Base-by-base conservation (phyloP, 2,888 invertebrate genomes). In the Nudaria mundana region DNA sequence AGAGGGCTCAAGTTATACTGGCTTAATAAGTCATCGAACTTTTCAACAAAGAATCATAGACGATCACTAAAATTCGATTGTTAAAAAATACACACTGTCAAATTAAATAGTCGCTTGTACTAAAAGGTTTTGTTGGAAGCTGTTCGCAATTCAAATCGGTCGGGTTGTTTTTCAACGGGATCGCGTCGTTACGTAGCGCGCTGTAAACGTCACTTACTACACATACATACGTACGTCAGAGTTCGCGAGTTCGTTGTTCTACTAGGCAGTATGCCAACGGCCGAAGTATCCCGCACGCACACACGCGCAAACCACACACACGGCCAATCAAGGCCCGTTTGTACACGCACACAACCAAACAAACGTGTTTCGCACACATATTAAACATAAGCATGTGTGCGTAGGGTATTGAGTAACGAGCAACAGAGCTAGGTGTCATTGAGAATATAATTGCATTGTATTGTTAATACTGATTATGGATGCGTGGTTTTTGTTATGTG, bases 251-350 rank as follows among this genome's bases (percentile, higher is more conserved):
- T 86, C 87, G 76, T 86, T 80, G 88, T 79, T 77, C 87, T 52
- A 88, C 70, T 88, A 79, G 88, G 88, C 88, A 88, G 71, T 88
- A 68, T 86, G 88, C 88, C 88, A 88, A 87, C 69, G 82, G 66
- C 81, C 81, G 71, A 61, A 56, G 63, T 61, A 58, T 60, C 63
- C 67, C 56, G 63, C 48, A 62, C 71, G 55, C 75, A 72, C 71
- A 71, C 78, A 48, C 39, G 36, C 50, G 18, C 33, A 30, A 29
- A 12, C 44, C 65, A 48, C 66, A 64, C 66, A 64, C 58, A 60
- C 62, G 40, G 52, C 52, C 50, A 44, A 52, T 52, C 53, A 46
- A 55, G 44, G 56, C 48, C 55, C 61, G 59, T 60, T 60, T 51
- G 42, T 40, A 42, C 49, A 56, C 66, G 56, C 70, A 64, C 65